Percentiles rank a stretch among this genome's conserved stretches.
phyloP scores from a whole-genome alignment of 2,113 vertebrate species.

The Echinops telfairi region DNA sequence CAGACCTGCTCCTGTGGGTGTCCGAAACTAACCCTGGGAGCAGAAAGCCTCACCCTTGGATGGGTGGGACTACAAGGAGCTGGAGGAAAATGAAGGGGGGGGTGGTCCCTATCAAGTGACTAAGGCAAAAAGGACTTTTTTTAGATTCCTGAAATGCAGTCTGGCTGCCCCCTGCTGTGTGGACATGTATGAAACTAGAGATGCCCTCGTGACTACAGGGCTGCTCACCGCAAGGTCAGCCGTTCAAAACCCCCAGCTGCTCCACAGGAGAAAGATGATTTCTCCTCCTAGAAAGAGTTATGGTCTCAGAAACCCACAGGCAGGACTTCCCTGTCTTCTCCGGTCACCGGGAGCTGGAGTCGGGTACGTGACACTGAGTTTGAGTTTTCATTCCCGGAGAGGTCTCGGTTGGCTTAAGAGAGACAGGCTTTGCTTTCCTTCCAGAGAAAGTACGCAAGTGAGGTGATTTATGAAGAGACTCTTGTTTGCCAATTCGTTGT shows the following conservation, averaged over 20 bases:
- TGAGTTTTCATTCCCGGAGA: not conserved
- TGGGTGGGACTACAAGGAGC: not conserved
- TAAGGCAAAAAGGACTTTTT: not conserved
- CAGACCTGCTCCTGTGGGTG: no score
- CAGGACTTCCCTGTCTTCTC: no score
- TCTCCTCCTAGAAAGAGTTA: no score
- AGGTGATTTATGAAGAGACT: not conserved
- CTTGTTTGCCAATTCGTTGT: not conserved
- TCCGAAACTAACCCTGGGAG: no score
- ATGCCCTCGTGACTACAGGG: no score
- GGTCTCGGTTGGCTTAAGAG: not conserved
- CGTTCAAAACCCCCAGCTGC: no score
- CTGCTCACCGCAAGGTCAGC: no score
- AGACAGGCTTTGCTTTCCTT: not conserved
- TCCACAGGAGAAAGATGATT: no score
- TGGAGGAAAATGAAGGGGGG: not conserved
- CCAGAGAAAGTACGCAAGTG: not conserved
- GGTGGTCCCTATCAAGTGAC: not conserved
- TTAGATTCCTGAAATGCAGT: not conserved
- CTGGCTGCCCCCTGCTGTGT: not conserved
- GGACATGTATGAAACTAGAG: not conserved
- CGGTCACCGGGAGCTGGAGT: no score
- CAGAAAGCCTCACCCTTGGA: no score
- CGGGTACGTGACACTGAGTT: not conserved
- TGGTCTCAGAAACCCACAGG: no score